phyloP scores from a whole-genome alignment of 2,113 vertebrate genomes.

The Numenius arquata region DNA sequence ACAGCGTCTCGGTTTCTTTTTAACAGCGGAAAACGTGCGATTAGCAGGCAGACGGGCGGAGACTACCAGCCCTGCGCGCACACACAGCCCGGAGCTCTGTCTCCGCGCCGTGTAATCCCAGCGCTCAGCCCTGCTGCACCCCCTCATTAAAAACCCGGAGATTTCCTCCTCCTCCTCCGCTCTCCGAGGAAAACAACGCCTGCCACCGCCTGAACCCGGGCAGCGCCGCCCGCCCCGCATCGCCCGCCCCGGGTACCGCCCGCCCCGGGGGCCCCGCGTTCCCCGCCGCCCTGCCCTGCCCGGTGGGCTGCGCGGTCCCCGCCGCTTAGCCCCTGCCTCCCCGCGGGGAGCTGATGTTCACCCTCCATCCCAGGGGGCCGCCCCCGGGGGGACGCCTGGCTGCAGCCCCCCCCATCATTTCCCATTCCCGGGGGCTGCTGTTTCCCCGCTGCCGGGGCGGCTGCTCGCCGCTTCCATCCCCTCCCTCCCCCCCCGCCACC shows the following conservation, averaged over 20 bases:
- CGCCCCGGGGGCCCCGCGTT: constrained; percentile 47
- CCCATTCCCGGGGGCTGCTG: background rate
- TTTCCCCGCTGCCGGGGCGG: background rate
- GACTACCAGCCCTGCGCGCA: constrained; percentile 50
- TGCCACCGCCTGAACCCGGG: constrained; percentile 61
- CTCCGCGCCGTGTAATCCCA: constrained; percentile 43
- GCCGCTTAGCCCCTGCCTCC: background rate
- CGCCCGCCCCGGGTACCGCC: constrained; percentile 55
- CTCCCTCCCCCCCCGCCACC: background rate
- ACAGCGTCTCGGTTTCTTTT: constrained; percentile 70
- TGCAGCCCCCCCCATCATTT: background rate
- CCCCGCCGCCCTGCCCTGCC: background rate
- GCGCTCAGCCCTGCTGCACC: constrained; percentile 37
- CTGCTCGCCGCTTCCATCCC: background rate
- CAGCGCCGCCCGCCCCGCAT: constrained; percentile 21
- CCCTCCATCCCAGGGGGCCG: background rate
- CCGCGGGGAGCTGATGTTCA: background rate
- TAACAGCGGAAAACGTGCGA: constrained; percentile 75
- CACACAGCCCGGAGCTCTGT: constrained; percentile 64
- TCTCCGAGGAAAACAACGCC: constrained; percentile 72
- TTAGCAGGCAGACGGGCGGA: constrained; percentile 75
- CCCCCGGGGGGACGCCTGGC: background rate
- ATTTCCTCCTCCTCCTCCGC: constrained; percentile 56
- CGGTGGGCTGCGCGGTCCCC: background rate
- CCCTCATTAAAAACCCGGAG: constrained; percentile 68